phyloP scores from a whole-genome alignment of 2,888 invertebrate species.

The Papilio demoleus region DNA sequence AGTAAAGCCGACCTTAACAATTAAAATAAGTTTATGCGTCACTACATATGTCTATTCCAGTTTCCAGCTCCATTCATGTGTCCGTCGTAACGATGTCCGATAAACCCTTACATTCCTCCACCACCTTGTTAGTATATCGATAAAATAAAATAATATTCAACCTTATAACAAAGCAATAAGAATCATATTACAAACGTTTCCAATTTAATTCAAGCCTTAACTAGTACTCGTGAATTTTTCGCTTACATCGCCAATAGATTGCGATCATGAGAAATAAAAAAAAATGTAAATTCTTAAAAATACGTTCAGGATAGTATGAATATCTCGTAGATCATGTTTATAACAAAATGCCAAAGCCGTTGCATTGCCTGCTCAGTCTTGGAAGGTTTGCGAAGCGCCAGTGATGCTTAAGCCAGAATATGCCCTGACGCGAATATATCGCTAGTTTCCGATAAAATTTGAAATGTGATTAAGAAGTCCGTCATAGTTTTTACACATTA shows the following conservation, averaged over 20 bases:
- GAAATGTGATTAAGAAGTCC: too few relatives aligned
- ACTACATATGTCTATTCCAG: constrained; percentile 43
- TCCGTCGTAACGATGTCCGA: constrained; percentile 68
- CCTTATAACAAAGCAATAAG: constrained; percentile 25
- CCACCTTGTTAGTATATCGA: constrained; percentile 46
- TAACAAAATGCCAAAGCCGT: too few relatives aligned
- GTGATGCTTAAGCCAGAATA: too few relatives aligned
- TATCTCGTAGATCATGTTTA: not conserved
- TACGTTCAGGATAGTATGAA: constrained; percentile 4
- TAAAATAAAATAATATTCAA: constrained; percentile 13
- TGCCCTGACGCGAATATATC: too few relatives aligned
- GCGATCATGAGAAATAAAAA: constrained; percentile 25
- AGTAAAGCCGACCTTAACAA: constrained; percentile 33
- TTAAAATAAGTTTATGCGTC: constrained; percentile 39
- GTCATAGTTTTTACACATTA: too few relatives aligned
- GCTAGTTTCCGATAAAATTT: too few relatives aligned
- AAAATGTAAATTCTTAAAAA: constrained; percentile 21
- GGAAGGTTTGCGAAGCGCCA: too few relatives aligned
- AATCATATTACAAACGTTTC: not conserved
- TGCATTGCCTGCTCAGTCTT: too few relatives aligned
- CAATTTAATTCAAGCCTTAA: constrained; percentile 31
- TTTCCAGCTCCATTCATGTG: constrained; percentile 63
- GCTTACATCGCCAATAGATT: constrained; percentile 35
- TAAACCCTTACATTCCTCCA: constrained; percentile 53
- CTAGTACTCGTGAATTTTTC: constrained; percentile 43